phyloP scores from a whole-genome alignment of 2,797 vertebrate genomes.

The Melanitta fusca region DNA sequence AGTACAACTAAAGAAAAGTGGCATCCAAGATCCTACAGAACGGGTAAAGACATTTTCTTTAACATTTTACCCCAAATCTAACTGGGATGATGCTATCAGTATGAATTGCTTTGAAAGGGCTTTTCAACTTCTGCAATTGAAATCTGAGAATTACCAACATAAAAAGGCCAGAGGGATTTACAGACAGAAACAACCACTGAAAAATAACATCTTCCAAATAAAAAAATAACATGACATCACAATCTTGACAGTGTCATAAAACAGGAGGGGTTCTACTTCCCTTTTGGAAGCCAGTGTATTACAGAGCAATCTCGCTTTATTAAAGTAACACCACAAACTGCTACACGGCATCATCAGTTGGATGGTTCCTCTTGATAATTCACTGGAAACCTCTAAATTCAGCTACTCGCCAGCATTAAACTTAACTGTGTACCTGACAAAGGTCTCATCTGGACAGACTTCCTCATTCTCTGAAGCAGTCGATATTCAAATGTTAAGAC shows the following conservation, averaged over 20 bases:
- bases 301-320: neutral
- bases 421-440: neutral
- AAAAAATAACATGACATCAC: neutral
- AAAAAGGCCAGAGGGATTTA: neutral
- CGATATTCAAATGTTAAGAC: neutral
- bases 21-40: neutral
- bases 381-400: accelerated
- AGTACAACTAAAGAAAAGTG: neutral
- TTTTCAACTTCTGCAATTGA: neutral
- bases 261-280: neutral
- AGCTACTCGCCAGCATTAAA: neutral
- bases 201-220: neutral
- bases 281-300: neutral
- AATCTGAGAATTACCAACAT: neutral
- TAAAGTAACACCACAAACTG: neutral
- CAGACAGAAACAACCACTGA: neutral
- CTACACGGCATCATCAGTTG: neutral
- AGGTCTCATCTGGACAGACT: neutral
- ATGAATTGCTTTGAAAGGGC: neutral
- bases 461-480: neutral
- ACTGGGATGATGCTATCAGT: accelerated
- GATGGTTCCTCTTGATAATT: neutral
- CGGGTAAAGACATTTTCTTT: neutral
- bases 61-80: neutral
- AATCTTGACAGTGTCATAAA: neutral